Evolutionary conservation across 2,797 vertebrate genomes (phyloP).

Genomic region (Mormyrus hasselquistii): DNA sequence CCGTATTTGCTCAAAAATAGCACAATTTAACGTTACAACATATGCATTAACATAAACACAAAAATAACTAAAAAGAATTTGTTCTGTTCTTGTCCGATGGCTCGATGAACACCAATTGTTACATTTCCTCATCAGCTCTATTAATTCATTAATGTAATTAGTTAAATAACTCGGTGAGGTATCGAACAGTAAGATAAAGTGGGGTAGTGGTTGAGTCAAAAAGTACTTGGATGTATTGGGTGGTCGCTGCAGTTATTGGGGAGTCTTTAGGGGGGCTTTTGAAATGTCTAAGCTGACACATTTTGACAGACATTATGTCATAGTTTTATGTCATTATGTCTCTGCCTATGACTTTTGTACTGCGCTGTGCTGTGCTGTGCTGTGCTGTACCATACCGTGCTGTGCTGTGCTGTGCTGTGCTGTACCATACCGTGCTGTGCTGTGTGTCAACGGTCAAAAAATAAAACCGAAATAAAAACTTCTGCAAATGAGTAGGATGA

Average conservation of each 20-base stretch:
- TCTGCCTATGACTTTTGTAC: neutral
- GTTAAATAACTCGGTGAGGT: neutral
- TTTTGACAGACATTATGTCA: neutral
- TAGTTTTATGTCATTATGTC: neutral
- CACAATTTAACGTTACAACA: neutral
- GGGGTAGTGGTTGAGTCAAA: neutral
- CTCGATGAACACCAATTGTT: neutral
- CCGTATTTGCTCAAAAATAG: neutral
- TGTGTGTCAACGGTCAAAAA: neutral
- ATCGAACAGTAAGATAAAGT: neutral
- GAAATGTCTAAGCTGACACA: neutral
- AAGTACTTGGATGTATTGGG: neutral
- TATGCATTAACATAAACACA: neutral
- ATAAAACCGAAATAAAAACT: neutral
- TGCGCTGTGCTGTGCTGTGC: neutral
- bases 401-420: too few species aligned
- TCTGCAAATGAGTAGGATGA: neutral
- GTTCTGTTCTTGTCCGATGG: neutral
- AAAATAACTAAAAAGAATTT: neutral
- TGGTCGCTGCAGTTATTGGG: neutral
- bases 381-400: too few species aligned
- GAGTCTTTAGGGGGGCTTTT: neutral
- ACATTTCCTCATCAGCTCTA: neutral
- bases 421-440: neutral
- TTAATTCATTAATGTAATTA: neutral